Evolutionary conservation across 2,888 invertebrate species (phyloP), one percentile per base, ranked within the genome.

Genomic region (Leptothorax acervorum): DNA sequence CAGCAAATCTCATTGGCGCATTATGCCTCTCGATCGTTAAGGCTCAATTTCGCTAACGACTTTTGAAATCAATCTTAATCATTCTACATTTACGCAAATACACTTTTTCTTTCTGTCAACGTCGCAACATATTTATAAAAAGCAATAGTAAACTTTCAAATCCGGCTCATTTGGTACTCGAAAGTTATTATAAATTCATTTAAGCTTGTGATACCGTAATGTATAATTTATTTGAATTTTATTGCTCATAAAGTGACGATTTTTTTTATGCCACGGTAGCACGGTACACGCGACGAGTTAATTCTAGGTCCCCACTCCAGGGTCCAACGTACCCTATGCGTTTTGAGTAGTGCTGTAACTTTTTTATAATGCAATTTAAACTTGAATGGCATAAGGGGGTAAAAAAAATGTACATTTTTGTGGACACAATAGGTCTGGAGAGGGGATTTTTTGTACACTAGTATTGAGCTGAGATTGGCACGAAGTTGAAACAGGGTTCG

Each of bases 1-100:
- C 76, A 53, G 12, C 51, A 53, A 39, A 39, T 66, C 42, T 68
- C 55, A 78, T 78, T 31, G 78, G 42, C 28, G 5, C 8, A n/a
- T 4, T 53, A n/a, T 11, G 42, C 28, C 4, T 28, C 15, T 28
- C 39, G 28, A 76, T 51, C 18, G 28, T 68, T 11, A 2, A 48
- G 2, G 4, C n/a, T 39, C 11, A 51, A 66, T 18, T 57, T 39
- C 28, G 18, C 23, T 35, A 53, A 51, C 4, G 35, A 53, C 28
- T 8, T 35, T 51, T 4, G 28, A 2, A 28, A 28, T 31, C 6
- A 28, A 28, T 60, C 42, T 42, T 15, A 4, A 12, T 18, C n/a
- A 23, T 73, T 12, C 18, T 3, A 45, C 4, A 15, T 35, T 62
- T 35, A 18, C 35, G n/a, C 4, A 15, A 71, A 8, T 53, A 15